Base-by-base conservation (phyloP, 2,888 invertebrate species). In the Entomobrya multifasciata region DNA sequence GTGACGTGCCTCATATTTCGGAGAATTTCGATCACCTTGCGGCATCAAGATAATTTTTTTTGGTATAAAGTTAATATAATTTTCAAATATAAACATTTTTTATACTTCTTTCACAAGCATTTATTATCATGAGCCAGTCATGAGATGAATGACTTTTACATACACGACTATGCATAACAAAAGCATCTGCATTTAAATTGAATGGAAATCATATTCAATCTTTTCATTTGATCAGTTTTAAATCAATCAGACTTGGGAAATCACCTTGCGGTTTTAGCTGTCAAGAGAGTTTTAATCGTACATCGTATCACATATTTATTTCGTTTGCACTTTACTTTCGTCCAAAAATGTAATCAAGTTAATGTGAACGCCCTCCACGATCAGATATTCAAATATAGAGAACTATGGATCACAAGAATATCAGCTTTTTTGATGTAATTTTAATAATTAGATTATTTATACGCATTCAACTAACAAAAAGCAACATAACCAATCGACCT, bases 261-360 rank as follows among this genome's bases (percentile, higher is more conserved):
- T 86, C 86, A 86, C 86, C 86, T 86, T 86, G 86, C 86, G 86
- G 74, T 80, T 78, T 60, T 60, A 79, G 49, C 74, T 86, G 79
- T 86, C 79, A 79, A 30, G 20, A 41, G 20, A 8, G 60, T 57
- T 41, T 27, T 36, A 60, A 77, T 72, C 67, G 44, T 76, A 72
- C 70, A 72, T 72, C 70, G 70, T 76, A 25, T 76, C 62, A 82
- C 44, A 49, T 82, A 36, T 36, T 30, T 74, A 22, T 44, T 65
- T 41, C 20, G 55, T 25, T 36, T 83, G 82, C 74, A 74, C 82
- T 74, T 82, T 82, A 74, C 74, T 27, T 36, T 36, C 60, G 13
- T 55, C 44, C n/a, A 57, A 36, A 36, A 36, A 27, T n/a, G 47
- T 52, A 49, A 49, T 70, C 70, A 65, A 27, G 22, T 27, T 17